Evolutionary conservation across 2,888 invertebrate genomes (phyloP).

Genomic region (Meiosimyza platycephala): DNA sequence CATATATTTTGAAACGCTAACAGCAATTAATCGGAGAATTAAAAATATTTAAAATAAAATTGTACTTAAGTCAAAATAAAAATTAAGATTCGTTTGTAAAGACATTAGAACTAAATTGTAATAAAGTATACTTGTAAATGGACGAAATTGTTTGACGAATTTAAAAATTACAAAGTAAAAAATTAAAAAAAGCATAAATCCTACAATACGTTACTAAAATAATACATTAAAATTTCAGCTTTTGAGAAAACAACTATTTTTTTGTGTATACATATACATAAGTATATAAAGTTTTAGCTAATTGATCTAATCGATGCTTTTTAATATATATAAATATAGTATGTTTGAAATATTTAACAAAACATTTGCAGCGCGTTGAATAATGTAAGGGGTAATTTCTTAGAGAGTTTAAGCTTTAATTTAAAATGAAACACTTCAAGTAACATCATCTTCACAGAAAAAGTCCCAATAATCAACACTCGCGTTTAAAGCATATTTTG

Average conservation of each 20-base stretch:
- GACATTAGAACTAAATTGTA: conserved; percentile 10
- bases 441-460: no score
- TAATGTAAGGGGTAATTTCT: no score
- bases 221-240: no score
- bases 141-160: conserved; percentile 54
- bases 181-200: no score
- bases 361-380: background rate
- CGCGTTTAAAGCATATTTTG: no score
- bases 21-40: no score
- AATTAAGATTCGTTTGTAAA: conserved; percentile 23
- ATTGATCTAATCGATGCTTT: conserved; percentile 1
- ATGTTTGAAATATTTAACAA: conserved; percentile 29
- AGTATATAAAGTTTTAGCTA: conserved; percentile 10
- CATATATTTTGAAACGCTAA: no score
- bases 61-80: conserved; percentile 31
- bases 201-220: no score
- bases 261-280: conserved; percentile 14
- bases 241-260: conserved; percentile 16
- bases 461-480: no score
- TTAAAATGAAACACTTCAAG: no score
- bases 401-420: no score
- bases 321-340: conserved; percentile 30
- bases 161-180: no score
- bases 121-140: conserved; percentile 48
- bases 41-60: background rate